phyloP scores from a whole-genome alignment of 2,888 invertebrate species.

The Cheilosia urbana region DNA sequence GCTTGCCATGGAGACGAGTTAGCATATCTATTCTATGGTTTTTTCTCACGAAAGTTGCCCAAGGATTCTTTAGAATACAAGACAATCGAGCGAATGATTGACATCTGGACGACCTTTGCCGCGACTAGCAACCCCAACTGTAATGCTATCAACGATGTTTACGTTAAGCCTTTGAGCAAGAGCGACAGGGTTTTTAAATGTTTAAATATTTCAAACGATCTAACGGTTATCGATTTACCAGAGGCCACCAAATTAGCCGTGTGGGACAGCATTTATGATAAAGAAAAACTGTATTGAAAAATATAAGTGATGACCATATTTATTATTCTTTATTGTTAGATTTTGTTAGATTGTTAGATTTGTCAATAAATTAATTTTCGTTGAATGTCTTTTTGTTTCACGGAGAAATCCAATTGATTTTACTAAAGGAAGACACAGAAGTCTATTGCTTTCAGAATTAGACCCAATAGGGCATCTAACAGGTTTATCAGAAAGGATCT shows the following conservation, averaged over 20 bases:
- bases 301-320: slow-evolving; percentile 24
- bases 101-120: slow-evolving; percentile 82
- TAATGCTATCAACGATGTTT: slow-evolving; percentile 75
- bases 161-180: slow-evolving; percentile 78
- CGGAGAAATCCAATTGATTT: too few species aligned
- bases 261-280: slow-evolving; percentile 80
- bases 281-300: slow-evolving; percentile 59
- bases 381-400: too few species aligned
- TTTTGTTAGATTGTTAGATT: neutral
- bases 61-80: slow-evolving; percentile 79
- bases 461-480: too few species aligned
- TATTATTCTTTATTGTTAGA: slow-evolving; percentile 39
- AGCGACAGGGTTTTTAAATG: slow-evolving; percentile 76
- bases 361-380: too few species aligned
- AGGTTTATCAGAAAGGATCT: too few species aligned
- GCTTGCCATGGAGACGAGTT: slow-evolving; percentile 82
- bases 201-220: slow-evolving; percentile 79
- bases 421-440: too few species aligned
- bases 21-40: slow-evolving; percentile 81
- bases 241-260: slow-evolving; percentile 77
- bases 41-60: slow-evolving; percentile 76
- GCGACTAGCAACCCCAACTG: slow-evolving; percentile 81
- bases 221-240: slow-evolving; percentile 79
- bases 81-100: slow-evolving; percentile 81
- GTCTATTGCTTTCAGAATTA: too few species aligned